Conservation (phyloP, 2,797 vertebrate species). For the Sternarchorhynchus goeldii region DNA sequence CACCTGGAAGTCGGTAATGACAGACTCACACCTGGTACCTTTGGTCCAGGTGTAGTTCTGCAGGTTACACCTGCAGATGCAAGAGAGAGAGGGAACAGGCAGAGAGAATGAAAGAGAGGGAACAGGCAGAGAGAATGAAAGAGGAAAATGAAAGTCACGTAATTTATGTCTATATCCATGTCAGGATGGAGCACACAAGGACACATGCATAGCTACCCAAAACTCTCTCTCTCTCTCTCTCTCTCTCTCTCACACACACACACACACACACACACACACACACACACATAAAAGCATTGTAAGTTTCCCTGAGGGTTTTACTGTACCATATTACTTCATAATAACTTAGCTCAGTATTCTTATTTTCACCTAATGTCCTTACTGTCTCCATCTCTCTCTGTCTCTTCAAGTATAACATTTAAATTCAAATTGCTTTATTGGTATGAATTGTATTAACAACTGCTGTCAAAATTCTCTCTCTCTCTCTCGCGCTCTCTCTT, state of each 20-base stretch:
- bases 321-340: neutral
- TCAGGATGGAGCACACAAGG: neutral
- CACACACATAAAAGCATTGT: neutral
- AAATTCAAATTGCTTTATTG: no score
- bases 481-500: no score
- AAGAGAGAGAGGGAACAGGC: neutral
- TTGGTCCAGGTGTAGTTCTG: conserved; percentile 99
- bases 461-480: no score
- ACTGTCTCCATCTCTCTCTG: no score
- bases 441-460: no score
- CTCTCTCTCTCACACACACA: neutral
- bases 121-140: neutral
- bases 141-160: neutral
- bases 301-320: neutral
- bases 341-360: no score
- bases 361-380: no score
- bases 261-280: neutral
- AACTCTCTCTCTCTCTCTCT: no score
- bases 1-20: conserved; percentile 97
- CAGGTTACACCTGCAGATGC: conserved; percentile 69
- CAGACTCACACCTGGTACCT: conserved; percentile 89
- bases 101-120: neutral
- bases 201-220: no score
- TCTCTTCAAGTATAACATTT: no score
- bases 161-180: neutral